A percentile compares a stretch with the other conserved stretches of the same genome.
Evolutionary conservation across 2,888 invertebrate species (phyloP).

Genomic region (Pegoplata infirma): DNA sequence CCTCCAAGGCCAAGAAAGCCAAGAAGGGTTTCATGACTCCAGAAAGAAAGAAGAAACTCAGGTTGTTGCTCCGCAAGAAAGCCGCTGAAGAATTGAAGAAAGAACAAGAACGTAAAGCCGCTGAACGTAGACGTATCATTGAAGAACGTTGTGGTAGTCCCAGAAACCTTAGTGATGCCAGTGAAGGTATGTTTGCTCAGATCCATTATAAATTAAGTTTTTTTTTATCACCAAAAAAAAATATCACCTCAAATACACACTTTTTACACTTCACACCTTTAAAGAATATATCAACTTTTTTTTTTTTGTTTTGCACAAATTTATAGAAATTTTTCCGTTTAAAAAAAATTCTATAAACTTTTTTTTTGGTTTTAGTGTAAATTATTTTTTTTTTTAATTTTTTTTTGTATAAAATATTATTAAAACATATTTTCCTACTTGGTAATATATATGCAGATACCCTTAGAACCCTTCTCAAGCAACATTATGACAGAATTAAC

Average conservation of each 20-base stretch:
- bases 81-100: constrained; percentile 99
- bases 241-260: constrained; percentile 19
- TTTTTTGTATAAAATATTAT: not conserved
- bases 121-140: constrained; percentile 98
- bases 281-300: constrained; percentile 13
- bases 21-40: constrained; percentile 99
- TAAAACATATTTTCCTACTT: constrained; percentile 21
- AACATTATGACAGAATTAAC: constrained; percentile 92
- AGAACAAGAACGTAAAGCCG: constrained; percentile 99
- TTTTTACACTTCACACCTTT: constrained; percentile 34
- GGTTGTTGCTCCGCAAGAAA: constrained; percentile 99
- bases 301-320: not conserved
- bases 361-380: constrained; percentile 15
- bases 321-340: constrained; percentile 1
- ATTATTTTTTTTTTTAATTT: not conserved
- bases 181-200: constrained; percentile 87
- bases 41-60: constrained; percentile 99
- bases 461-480: constrained; percentile 81
- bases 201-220: constrained; percentile 38
- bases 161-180: constrained; percentile 93
- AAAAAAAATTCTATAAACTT: not conserved
- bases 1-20: constrained; percentile 98
- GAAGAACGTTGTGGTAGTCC: constrained; percentile 96
- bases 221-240: not conserved
- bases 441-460: constrained; percentile 6